Evolutionary conservation across 2,888 invertebrate species (phyloP), one percentile per base, ranked within the genome.

Genomic region (Biston stratarius): DNA sequence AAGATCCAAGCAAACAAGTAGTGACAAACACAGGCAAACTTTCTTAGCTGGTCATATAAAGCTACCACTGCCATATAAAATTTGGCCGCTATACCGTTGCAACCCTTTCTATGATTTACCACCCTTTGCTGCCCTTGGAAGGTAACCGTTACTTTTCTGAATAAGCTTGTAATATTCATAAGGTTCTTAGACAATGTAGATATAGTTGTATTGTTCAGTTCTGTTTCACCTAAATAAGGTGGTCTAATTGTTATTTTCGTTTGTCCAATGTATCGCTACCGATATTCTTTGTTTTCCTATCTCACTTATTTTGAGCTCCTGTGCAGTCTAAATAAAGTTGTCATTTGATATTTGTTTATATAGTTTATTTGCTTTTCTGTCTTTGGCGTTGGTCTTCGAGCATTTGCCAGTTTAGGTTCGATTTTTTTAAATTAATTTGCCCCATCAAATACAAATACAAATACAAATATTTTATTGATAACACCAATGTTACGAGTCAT

Each of bases 31-130:
- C 34, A 57, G 66, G 71, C 58, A 67, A 45, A 65, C 52, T 59
- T 63, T 67, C 49, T 49, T 45, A 44, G 51, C 60, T 52, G 44
- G 48, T 38, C 62, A 69, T 65, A 70, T 62, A 68, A 74, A 70
- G 67, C 42, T 59, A 76, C 71, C 64, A 72, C 67, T 64, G 38
- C 60, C 58, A 62, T 64, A 80, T 83, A 86, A 84, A 86, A 69
- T 82, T 83, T 87, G 83, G 83, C 86, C 84, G 85, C 82, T 67
- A 59, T 81, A 75, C 88, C 77, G 87, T 83, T 87, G 42, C 24
- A 77, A 77, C 82, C 82, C 86, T 85, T 87, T 84, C 78, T 74
- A 57, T 77, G 72, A 79, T 83, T 84, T 86, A 84, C 74, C 64
- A 66, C 70, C 70, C 68, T 77, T 81, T 74, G 74, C 72, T 61